Evolutionary conservation across 2,888 invertebrate genomes (phyloP).

Genomic region (Lordiphosa andalusiaca): DNA sequence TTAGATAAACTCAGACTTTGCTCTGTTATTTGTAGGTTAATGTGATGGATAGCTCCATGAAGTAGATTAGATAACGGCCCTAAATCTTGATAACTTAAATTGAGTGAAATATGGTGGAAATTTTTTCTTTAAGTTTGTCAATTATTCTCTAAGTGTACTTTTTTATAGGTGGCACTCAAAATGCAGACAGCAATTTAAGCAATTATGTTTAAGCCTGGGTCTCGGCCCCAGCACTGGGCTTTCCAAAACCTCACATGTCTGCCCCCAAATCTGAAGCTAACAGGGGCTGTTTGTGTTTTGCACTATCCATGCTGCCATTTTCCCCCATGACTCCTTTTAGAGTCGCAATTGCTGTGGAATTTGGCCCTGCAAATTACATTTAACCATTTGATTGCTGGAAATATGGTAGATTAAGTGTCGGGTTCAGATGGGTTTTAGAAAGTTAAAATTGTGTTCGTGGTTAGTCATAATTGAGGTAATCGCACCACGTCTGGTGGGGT

Average conservation of each 20-base stretch:
- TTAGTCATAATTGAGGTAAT: no score
- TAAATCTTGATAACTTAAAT: no score
- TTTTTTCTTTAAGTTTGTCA: no score
- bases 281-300: conserved; percentile 6
- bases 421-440: background rate
- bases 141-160: conserved; percentile 1
- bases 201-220: conserved; percentile 50
- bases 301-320: conserved; percentile 11
- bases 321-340: background rate
- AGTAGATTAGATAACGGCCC: no score
- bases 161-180: conserved; percentile 30
- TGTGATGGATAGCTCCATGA: no score
- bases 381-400: background rate
- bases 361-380: background rate
- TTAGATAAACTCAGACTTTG: no score
- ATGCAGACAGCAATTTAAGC: conserved; percentile 62
- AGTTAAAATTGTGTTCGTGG: background rate
- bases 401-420: background rate
- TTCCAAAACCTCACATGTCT: conserved; percentile 51
- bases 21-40: no score
- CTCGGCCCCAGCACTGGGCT: conserved; percentile 44
- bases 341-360: background rate
- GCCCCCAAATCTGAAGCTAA: conserved; percentile 3
- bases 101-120: no score
- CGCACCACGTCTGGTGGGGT: no score